A percentile compares a stretch with the other conserved stretches of the same genome.
Evolutionary conservation across 2,888 invertebrate species (phyloP).

Genomic region (Brachypalpus laphriformis): DNA sequence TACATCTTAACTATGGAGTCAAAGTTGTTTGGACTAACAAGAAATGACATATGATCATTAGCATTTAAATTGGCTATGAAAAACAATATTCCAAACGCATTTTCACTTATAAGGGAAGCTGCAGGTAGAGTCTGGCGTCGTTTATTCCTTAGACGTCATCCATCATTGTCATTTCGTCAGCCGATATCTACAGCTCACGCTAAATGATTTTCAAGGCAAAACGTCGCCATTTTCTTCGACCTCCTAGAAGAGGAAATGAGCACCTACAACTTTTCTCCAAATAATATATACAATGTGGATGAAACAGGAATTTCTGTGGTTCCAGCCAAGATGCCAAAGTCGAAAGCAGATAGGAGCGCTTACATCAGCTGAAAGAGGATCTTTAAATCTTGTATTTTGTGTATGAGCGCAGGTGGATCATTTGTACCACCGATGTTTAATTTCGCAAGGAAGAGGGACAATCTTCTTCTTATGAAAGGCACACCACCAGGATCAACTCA

Average conservation of each 20-base stretch:
- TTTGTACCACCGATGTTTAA: slow-evolving; percentile 50
- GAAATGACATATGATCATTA: too few species aligned
- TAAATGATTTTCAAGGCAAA: slow-evolving; percentile 31
- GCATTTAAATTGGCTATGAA: too few species aligned
- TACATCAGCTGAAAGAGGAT: slow-evolving; percentile 51
- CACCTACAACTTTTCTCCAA: slow-evolving; percentile 28
- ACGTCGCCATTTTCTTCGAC: slow-evolving; percentile 32
- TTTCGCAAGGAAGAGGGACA: slow-evolving; percentile 50
- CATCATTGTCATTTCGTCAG: background rate
- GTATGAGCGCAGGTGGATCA: slow-evolving; percentile 53
- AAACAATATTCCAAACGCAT: too few species aligned
- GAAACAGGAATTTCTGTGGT: slow-evolving; percentile 57
- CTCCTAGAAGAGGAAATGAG: slow-evolving; percentile 12
- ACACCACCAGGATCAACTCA: slow-evolving; percentile 23
- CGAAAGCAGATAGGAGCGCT: too few species aligned
- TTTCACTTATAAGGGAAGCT: too few species aligned
- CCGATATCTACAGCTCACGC: slow-evolving; percentile 4
- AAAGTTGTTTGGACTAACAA: too few species aligned
- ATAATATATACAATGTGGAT: slow-evolving; percentile 57
- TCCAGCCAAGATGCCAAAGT: slow-evolving; percentile 47
- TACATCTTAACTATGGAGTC: too few species aligned
- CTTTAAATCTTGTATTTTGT: slow-evolving; percentile 32
- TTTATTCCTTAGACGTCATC: background rate
- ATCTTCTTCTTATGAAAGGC: slow-evolving; percentile 49
- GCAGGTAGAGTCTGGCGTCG: background rate